Conservation (phyloP, 2,113 vertebrate species). For the Mugil cephalus region DNA sequence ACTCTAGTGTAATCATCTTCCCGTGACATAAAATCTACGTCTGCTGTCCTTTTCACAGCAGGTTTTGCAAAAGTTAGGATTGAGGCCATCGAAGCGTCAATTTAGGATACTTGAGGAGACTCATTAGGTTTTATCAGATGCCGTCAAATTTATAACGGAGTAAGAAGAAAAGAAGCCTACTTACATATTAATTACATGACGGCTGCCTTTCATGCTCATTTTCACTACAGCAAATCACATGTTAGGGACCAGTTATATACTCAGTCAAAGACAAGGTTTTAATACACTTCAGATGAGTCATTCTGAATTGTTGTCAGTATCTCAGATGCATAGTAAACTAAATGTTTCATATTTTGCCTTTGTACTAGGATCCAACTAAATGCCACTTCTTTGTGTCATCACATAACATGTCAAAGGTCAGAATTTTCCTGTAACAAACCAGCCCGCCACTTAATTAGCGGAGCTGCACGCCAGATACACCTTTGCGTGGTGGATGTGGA, state of each 20-base stretch:
- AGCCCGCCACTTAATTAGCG: constrained; percentile 72
- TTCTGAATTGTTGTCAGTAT: not conserved
- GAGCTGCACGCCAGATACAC: constrained; percentile 40
- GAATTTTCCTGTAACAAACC: constrained; percentile 61
- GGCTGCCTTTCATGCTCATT: not conserved
- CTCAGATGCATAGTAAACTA: constrained; percentile 1
- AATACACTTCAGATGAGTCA: too few species aligned
- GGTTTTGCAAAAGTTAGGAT: constrained; percentile 36
- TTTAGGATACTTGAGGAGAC: constrained; percentile 32
- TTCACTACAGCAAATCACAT: not conserved
- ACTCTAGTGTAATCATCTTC: constrained; percentile 64
- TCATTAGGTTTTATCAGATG: constrained; percentile 2
- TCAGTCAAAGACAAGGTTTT: too few species aligned
- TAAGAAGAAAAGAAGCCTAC: too few species aligned
- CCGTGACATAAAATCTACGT: constrained; percentile 53
- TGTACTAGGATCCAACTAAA: constrained; percentile 28
- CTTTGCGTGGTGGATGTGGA: constrained; percentile 43
- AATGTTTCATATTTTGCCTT: constrained; percentile 6
- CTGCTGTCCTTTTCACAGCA: constrained; percentile 38
- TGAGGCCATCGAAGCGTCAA: constrained; percentile 41
- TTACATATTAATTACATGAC: too few species aligned
- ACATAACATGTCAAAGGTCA: constrained; percentile 64
- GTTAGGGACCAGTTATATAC: too few species aligned
- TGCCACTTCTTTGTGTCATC: constrained; percentile 47
- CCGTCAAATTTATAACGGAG: too few species aligned